phyloP scores from a whole-genome alignment of 2,797 vertebrate genomes.

The Graptemys geographica region DNA sequence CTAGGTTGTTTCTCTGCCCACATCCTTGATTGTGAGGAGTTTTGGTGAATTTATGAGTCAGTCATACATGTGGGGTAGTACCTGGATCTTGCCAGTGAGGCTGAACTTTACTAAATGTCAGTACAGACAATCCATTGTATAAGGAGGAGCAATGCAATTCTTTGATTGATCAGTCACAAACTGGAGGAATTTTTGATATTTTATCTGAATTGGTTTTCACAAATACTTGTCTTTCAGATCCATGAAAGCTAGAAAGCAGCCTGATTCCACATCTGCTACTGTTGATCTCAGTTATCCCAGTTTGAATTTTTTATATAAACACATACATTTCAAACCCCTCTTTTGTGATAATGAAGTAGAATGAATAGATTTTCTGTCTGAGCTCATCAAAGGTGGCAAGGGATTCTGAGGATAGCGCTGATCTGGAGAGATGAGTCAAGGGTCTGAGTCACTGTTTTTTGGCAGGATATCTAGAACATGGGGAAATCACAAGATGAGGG shows the following conservation, averaged over 20 bases:
- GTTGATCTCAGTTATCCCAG: not conserved
- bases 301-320: not conserved
- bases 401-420: conserved; percentile 44
- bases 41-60: conserved; percentile 33
- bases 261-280: not conserved
- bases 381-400: conserved; percentile 61
- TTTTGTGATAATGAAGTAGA: conserved; percentile 49
- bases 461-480: conserved; percentile 47
- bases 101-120: conserved; percentile 1
- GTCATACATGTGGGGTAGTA: not conserved
- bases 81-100: not conserved
- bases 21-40: not conserved
- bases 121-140: not conserved
- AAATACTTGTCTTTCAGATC: too few species aligned
- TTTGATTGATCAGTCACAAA: not conserved
- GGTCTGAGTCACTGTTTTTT: conserved; percentile 36
- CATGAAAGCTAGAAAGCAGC: not conserved
- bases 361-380: conserved; percentile 33
- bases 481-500: conserved; percentile 70
- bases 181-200: not conserved
- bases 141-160: not conserved
- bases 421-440: conserved; percentile 23
- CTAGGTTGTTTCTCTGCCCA: not conserved
- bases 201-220: not conserved
- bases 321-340: conserved; percentile 15